A percentile compares a stretch with the other conserved stretches of the same genome.
Conservation (phyloP, 2,888 invertebrate species). For the Resseliella maxima region DNA sequence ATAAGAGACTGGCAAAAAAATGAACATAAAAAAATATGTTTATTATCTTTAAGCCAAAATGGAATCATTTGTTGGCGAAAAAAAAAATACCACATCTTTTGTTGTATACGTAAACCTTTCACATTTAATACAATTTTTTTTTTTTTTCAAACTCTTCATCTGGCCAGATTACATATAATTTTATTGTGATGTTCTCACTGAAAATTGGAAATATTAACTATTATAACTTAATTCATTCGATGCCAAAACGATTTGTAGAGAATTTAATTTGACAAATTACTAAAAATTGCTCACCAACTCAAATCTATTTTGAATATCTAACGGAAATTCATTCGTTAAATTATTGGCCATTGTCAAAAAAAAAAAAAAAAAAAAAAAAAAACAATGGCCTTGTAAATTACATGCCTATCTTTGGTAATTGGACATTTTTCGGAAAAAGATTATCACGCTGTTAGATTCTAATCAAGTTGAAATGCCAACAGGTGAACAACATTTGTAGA, state of each 20-base stretch:
- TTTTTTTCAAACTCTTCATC: background rate
- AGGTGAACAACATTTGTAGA: conserved; percentile 2
- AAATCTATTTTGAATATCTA: background rate
- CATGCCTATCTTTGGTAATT: background rate
- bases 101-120: background rate
- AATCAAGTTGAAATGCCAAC: background rate
- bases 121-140: background rate
- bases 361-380: no score
- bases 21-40: background rate
- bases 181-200: background rate
- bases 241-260: background rate
- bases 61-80: background rate
- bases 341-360: background rate
- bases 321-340: background rate
- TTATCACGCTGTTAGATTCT: background rate
- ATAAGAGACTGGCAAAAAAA: no score
- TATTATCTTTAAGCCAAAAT: background rate
- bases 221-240: background rate
- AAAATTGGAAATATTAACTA: background rate
- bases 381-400: conserved; percentile 18
- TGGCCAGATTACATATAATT: background rate
- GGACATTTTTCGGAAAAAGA: background rate
- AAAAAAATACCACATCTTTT: background rate
- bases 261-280: conserved; percentile 2
- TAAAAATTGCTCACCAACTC: background rate